Percentiles rank a stretch among this genome's conserved stretches.
Evolutionary conservation across 2,113 vertebrate genomes (phyloP).

Genomic region (Dinomys branickii): DNA sequence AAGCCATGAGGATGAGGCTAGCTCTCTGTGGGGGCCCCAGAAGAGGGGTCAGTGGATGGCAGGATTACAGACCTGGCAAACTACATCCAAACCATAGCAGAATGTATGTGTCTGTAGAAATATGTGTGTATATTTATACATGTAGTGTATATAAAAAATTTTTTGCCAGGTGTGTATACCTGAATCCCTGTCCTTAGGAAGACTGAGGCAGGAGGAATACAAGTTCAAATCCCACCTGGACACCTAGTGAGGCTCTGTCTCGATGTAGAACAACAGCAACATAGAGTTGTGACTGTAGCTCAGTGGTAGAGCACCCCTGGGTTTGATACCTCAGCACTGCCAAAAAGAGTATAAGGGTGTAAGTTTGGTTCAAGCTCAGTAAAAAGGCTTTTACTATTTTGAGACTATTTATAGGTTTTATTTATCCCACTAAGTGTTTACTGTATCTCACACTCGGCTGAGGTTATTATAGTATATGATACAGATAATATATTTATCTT

Average conservation of each 20-base stretch:
- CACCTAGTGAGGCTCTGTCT: neutral
- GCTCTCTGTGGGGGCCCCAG: neutral
- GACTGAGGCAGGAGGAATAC: neutral
- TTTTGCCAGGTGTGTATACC: neutral
- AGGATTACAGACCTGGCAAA: neutral
- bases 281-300: neutral
- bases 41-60: neutral
- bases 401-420: conserved; percentile 60
- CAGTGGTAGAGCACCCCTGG: neutral
- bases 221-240: neutral
- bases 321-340: neutral
- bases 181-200: neutral
- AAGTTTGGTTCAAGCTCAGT: conserved; percentile 2
- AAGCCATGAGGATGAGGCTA: neutral
- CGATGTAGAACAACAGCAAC: neutral
- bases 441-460: neutral
- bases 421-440: conserved; percentile 35
- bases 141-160: neutral
- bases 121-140: neutral
- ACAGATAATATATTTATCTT: neutral
- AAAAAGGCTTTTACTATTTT: conserved; percentile 1
- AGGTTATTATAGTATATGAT: neutral
- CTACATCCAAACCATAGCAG: neutral
- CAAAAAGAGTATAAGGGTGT: neutral
- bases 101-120: neutral